These are phyloP conservation scores for Lipotes vexillifer DNA, from an alignment of 2,113 vertebrate genomes.

Conservation along the genomic window DNA sequence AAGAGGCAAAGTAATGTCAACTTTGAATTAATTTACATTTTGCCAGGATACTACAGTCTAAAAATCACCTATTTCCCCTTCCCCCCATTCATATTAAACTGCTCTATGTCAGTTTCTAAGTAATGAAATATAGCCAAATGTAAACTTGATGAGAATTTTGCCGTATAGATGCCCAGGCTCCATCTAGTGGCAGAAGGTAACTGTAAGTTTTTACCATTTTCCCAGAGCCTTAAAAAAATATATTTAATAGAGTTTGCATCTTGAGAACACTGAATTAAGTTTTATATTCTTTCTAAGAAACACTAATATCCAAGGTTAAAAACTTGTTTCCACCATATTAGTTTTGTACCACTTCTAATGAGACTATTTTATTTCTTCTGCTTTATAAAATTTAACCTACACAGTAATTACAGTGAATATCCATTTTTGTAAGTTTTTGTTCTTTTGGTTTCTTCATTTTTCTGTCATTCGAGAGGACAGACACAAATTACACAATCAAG, in stretches of 20 bases:
- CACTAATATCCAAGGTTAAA: neutral
- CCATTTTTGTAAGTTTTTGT: neutral
- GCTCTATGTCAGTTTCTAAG: neutral
- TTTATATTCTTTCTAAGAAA: neutral
- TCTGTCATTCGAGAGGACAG: neutral
- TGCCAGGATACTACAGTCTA: neutral
- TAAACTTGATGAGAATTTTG: neutral
- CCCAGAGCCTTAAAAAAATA: neutral
- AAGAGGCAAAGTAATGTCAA: neutral
- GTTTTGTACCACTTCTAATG: neutral
- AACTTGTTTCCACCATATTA: neutral
- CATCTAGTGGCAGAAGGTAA: slow-evolving; percentile 66
- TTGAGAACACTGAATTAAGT: neutral
- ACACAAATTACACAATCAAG: neutral
- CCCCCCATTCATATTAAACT: neutral
- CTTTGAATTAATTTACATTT: neutral
- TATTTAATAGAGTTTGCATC: neutral
- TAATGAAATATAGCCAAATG: neutral
- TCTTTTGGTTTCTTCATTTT: neutral
- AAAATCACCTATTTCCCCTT: neutral
- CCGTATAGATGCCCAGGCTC: slow-evolving; percentile 48
- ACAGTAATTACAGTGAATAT: neutral
- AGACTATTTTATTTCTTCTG: neutral
- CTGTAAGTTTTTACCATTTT: neutral
- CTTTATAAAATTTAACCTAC: slow-evolving; percentile 2